Base-by-base conservation (phyloP, 2,797 vertebrate species). In the Lagorchestes hirsutus region DNA sequence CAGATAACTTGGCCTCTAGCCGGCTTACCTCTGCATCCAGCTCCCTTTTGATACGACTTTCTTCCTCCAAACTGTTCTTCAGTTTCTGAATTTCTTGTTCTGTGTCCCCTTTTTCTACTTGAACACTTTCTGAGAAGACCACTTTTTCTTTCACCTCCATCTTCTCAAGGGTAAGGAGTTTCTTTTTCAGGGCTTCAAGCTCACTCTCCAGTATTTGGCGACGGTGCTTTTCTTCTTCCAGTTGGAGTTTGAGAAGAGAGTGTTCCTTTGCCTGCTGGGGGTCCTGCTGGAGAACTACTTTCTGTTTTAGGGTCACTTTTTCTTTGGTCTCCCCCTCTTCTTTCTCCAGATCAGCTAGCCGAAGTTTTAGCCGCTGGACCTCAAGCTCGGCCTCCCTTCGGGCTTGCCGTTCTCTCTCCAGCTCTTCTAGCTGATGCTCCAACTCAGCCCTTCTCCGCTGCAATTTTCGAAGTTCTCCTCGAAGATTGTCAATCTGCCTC, bases 261-360 rank as follows among this genome's bases (percentile, higher is more conserved):
- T 99, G 99, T 96, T 99, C 99, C 95, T 99, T 99, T 98, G 99
- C 99, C 98, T 99, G 99, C 97, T 99, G 99, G 31, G 99, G 99
- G 98, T 99, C 99, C 98, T 99, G 99, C 98, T 99, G 99, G 74
- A 99, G 98, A 56, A 99, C 99, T 12, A 99, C 99, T 98, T 99
- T 99, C 98, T 99, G 99, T 98, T 99, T 99, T 95, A 99, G 99
- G 0, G 99, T 99, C 82, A 99, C 99, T 97, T 99, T 99, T 97
- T 99, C 99, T 1, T 99, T 98, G 28, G 99, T 99, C 97, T 99
- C 99, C 92, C 99, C 99, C 96, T 99, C 98, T 93, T 98, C 98
- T 56, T 95, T 82, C 97, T 99, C 99, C 90, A 99, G 98, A 93
- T 99, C 99, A 0, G 97, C 98, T 93, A 99, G 98, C 91, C 98